Conservation (phyloP, 2,113 vertebrate genomes). For the Brienomyrus brachyistius region DNA sequence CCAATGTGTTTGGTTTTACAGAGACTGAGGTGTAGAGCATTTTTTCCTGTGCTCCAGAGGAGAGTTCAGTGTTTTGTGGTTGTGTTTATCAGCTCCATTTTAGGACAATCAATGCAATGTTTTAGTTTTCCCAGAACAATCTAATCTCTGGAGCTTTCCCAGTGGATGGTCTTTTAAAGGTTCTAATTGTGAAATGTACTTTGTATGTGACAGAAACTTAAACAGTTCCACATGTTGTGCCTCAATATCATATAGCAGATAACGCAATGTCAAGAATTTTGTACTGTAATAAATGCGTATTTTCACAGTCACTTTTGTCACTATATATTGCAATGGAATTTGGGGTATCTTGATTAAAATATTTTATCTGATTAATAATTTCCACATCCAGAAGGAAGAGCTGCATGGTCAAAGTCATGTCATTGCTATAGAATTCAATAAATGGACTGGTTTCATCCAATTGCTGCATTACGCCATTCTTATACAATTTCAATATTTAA, state of each 20-base stretch:
- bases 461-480: background rate
- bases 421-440: background rate
- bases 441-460: background rate
- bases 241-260: background rate
- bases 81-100: background rate
- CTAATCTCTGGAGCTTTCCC: conserved; percentile 1
- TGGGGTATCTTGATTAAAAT: background rate
- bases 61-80: background rate
- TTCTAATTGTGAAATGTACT: background rate
- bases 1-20: background rate
- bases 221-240: conserved; percentile 11
- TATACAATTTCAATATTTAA: background rate
- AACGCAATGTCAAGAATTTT: background rate
- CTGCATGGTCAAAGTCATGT: background rate
- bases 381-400: background rate
- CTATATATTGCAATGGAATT: background rate
- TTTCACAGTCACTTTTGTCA: background rate
- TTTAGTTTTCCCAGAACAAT: conserved; percentile 10
- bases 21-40: background rate
- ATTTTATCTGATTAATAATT: background rate
- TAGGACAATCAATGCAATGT: background rate
- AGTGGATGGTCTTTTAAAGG: conserved; percentile 3
- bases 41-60: background rate
- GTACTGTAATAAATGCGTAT: background rate
- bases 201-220: conserved; percentile 5